These are phyloP conservation scores for Tetrao urogallus DNA, from an alignment of 2,113 vertebrate genomes.

Conservation along the genomic window DNA sequence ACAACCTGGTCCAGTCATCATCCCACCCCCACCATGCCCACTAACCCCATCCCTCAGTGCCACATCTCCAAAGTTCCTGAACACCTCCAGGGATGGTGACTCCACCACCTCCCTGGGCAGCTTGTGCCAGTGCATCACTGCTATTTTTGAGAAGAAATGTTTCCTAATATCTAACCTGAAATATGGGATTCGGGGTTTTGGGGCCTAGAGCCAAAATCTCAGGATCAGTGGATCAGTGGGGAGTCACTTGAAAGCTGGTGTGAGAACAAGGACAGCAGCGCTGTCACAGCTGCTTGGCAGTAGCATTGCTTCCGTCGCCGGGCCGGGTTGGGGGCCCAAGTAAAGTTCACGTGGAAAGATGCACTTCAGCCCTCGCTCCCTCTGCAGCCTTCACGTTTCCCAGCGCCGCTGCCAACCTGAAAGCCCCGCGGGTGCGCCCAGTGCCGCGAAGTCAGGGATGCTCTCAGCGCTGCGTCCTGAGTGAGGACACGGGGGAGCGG, in stretches of 20 bases:
- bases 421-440: slow-evolving; percentile 7
- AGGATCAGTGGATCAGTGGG: not conserved
- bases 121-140: no score
- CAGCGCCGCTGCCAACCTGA: slow-evolving; percentile 23
- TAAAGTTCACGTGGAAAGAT: slow-evolving; percentile 15
- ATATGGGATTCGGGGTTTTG: no score
- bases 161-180: no score
- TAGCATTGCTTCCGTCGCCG: not conserved
- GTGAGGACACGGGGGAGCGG: not conserved
- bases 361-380: not conserved
- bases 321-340: slow-evolving; percentile 1
- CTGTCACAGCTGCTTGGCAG: slow-evolving; percentile 23
- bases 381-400: slow-evolving; percentile 46
- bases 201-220: not conserved
- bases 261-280: not conserved
- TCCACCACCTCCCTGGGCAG: no score
- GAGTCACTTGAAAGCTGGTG: not conserved
- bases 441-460: not conserved
- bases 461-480: not conserved
- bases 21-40: no score
- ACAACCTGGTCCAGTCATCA: no score
- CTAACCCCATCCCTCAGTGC: no score
- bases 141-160: no score
- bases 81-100: no score
- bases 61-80: no score